A percentile compares a stretch with the other conserved stretches of the same genome.
Evolutionary conservation across 2,888 invertebrate species (phyloP).

Genomic region (Epiblema foenella): DNA sequence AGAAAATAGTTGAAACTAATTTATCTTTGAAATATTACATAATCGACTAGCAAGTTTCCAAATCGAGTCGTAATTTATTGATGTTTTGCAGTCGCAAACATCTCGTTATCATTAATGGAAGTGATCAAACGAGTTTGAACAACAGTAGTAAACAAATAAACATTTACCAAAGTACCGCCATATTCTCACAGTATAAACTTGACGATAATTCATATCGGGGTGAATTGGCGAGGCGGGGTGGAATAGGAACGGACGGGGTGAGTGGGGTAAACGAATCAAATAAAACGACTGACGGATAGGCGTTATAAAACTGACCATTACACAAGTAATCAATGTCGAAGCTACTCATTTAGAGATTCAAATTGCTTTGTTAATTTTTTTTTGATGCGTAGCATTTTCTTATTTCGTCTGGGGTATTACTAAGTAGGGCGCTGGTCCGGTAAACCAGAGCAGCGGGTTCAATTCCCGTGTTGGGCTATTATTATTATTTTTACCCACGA

Average conservation of each 20-base stretch:
- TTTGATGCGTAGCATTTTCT: too few relatives aligned
- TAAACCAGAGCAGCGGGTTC: too few relatives aligned
- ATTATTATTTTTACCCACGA: too few relatives aligned
- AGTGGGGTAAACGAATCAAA: slow-evolving; percentile 59
- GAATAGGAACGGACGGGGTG: slow-evolving; percentile 3
- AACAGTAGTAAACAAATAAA: slow-evolving; percentile 33
- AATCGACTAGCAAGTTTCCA: not conserved
- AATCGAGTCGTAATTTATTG: not conserved
- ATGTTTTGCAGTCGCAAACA: not conserved
- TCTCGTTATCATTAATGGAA: slow-evolving; percentile 6
- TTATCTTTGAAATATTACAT: too few relatives aligned
- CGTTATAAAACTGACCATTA: slow-evolving; percentile 77
- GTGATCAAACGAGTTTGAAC: not conserved
- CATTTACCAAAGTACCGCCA: slow-evolving; percentile 29
- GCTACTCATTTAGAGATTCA: too few relatives aligned
- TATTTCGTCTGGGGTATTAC: too few relatives aligned
- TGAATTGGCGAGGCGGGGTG: slow-evolving; percentile 11
- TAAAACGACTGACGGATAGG: slow-evolving; percentile 69
- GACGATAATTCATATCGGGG: slow-evolving; percentile 55
- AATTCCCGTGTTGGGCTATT: too few relatives aligned
- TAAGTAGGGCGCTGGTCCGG: too few relatives aligned
- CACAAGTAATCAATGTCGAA: slow-evolving; percentile 79
- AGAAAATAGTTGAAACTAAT: too few relatives aligned
- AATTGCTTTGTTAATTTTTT: too few relatives aligned
- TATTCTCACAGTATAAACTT: slow-evolving; percentile 55